Conservation (phyloP, 2,797 vertebrate species). For the Brachyrhaphis roseni region DNA sequence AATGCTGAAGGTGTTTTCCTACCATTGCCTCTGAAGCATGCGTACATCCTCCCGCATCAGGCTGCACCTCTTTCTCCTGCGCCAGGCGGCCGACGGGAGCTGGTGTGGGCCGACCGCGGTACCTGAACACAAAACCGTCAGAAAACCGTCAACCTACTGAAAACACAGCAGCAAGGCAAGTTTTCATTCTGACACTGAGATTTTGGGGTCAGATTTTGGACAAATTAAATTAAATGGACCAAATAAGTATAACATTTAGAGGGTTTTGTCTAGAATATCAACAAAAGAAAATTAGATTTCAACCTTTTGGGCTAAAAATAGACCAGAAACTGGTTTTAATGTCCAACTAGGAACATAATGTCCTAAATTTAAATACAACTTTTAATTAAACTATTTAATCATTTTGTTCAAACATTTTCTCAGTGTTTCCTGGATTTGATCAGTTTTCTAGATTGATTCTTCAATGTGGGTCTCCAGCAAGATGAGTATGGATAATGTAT, state of each 20-base stretch:
- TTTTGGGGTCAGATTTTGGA: neutral
- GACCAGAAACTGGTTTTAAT: neutral
- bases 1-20: neutral
- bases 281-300: neutral
- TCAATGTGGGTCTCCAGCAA: neutral
- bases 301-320: neutral
- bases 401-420: neutral
- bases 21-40: constrained; percentile 84
- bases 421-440: neutral
- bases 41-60: constrained; percentile 85
- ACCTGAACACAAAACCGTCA: constrained; percentile 46
- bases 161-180: neutral
- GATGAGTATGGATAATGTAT: neutral
- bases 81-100: neutral
- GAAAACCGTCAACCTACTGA: neutral
- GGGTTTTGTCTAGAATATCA: neutral
- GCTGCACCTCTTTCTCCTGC: constrained; percentile 58
- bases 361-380: neutral
- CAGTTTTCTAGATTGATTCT: neutral
- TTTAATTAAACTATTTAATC: neutral
- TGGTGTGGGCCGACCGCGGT: constrained; percentile 73
- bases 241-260: neutral
- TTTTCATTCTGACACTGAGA: too few species aligned
- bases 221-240: neutral
- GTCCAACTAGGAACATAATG: neutral